Conservation (phyloP, 2,113 vertebrate species). For the Cyphomyrus discorhynchus region DNA sequence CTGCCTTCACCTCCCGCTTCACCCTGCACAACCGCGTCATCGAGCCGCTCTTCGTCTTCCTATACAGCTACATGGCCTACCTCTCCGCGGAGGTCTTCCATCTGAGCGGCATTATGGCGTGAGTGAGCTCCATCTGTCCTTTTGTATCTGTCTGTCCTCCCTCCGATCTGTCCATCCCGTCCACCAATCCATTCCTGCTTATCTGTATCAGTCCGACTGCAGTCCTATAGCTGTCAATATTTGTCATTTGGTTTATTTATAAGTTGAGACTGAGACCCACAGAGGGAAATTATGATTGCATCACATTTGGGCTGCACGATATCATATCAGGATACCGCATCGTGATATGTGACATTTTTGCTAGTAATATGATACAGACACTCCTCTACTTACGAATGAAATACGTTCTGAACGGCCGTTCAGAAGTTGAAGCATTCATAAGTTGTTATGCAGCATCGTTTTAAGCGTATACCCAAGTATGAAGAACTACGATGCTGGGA, state of each 20-base stretch:
- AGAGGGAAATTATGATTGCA: not conserved
- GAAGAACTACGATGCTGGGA: no score
- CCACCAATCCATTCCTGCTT: no score
- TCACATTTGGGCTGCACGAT: not conserved
- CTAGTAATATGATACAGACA: not conserved
- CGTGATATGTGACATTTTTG: not conserved
- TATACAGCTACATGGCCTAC: slow-evolving; percentile 99
- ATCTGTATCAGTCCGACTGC: not conserved
- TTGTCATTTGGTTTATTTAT: not conserved
- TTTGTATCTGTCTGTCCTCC: no score
- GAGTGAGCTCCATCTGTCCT: slow-evolving; percentile 44
- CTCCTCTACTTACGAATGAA: no score
- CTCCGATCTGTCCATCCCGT: no score
- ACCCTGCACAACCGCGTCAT: slow-evolving; percentile 91
- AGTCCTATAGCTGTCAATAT: not conserved
- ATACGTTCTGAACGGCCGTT: no score
- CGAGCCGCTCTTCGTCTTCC: slow-evolving; percentile 94
- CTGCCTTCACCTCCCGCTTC: slow-evolving; percentile 94
- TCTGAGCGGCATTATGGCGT: slow-evolving; percentile 98
- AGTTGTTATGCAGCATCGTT: no score
- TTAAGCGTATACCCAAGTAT: no score
- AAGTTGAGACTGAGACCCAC: not conserved
- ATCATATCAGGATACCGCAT: not conserved
- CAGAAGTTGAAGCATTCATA: no score
- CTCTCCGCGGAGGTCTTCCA: slow-evolving; percentile 93